These are phyloP conservation scores for Microctenopoma stevenorrisi DNA, from an alignment of 2,797 vertebrate species.

Conservation along the genomic window DNA sequence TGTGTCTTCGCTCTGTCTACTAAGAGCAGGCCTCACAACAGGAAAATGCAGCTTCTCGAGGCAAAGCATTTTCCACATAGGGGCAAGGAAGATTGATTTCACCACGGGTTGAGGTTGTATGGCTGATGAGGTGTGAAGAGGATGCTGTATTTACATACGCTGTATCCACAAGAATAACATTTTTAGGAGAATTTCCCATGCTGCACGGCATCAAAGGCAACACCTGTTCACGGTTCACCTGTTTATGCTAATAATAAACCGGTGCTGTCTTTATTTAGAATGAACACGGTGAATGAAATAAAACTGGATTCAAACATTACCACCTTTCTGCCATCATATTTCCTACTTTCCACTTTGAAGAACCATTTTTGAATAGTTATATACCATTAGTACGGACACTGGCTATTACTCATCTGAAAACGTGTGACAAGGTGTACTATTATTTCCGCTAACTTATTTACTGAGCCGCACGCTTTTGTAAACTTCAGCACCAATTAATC, in stretches of 20 bases:
- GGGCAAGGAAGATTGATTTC: conserved; percentile 19
- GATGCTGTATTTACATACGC: background rate
- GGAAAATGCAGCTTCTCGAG: too few relatives aligned
- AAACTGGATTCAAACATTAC: background rate
- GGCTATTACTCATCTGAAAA: conserved; percentile 33
- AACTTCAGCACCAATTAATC: conserved; percentile 77
- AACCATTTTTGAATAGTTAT: conserved; percentile 6
- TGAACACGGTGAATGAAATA: background rate
- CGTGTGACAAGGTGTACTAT: conserved; percentile 64
- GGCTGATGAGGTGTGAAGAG: conserved; percentile 9
- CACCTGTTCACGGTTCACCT: background rate
- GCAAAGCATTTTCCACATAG: background rate
- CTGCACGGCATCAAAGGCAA: conserved; percentile 1
- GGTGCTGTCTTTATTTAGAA: background rate
- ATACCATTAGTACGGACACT: conserved; percentile 19
- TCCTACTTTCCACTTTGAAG: conserved; percentile 6
- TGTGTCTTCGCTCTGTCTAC: background rate
- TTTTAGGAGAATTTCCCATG: background rate
- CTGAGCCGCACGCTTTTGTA: conserved; percentile 68
- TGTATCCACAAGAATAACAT: background rate
- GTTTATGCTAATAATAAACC: background rate
- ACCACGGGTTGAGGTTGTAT: background rate
- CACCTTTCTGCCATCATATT: background rate
- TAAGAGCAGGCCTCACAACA: too few relatives aligned
- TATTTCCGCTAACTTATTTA: conserved; percentile 71